Evolutionary conservation across 1,140 invertebrate genomes (phyloP).

Genomic region (Papilio machaon): DNA sequence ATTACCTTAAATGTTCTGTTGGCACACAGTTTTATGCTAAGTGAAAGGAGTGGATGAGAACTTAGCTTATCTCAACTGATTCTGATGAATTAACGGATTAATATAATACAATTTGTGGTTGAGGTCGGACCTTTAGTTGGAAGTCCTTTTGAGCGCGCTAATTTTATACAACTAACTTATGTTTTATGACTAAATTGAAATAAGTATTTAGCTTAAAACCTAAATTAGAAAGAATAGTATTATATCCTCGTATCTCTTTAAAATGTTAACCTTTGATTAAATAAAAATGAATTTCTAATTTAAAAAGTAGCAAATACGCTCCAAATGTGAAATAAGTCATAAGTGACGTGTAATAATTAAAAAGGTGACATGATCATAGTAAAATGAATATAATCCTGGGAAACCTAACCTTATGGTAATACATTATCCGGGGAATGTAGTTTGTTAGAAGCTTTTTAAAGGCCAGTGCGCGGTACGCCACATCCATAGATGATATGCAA

Average conservation of each 20-base stretch:
- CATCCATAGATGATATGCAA: not conserved
- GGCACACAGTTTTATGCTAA: not conserved
- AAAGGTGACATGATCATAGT: not conserved
- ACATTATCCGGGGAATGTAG: not conserved
- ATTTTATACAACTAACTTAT: too few relatives aligned
- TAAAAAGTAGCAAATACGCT: too few relatives aligned
- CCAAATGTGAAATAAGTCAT: too few relatives aligned
- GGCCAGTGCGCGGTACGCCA: not conserved
- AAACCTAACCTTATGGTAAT: not conserved
- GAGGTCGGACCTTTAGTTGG: not conserved
- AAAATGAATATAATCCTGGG: not conserved
- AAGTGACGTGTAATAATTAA: not conserved
- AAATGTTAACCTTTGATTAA: too few relatives aligned
- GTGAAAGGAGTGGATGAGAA: not conserved
- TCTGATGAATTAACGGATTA: not conserved
- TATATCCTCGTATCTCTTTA: too few relatives aligned
- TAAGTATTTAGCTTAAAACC: too few relatives aligned
- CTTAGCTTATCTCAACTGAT: not conserved
- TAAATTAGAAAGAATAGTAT: too few relatives aligned
- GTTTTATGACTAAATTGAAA: too few relatives aligned
- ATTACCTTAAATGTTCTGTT: not conserved
- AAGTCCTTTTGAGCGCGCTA: not conserved
- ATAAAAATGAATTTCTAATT: too few relatives aligned
- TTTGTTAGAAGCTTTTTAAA: not conserved
- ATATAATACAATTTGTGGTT: constrained; percentile 1